Base-by-base conservation (phyloP, 2,797 vertebrate species). In the Oreortyx pictus region DNA sequence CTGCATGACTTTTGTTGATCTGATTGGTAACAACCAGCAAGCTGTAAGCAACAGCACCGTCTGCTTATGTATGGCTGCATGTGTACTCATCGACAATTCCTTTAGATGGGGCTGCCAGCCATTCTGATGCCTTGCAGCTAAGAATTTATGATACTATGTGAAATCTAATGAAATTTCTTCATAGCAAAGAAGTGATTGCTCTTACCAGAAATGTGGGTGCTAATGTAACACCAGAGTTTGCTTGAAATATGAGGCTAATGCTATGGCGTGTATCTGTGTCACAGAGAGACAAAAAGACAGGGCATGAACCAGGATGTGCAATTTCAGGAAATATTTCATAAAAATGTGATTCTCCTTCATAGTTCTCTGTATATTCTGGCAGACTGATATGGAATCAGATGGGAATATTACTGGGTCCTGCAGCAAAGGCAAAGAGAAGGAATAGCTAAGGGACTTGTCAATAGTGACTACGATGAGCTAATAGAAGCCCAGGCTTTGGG, bases 131-230 rank as follows among this genome's bases (percentile, higher is more conserved):
- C 18, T 81, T 41, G 6, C 31, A 43, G 13, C 15, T 60, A 46
- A 72, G 24, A 79, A 22, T 62, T 92, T 35, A 39, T 65, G 29
- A 43, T 41, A 41, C 17, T 0, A 0, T 64, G 25, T 33, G 33
- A 86, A 61, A 64, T 56, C 20, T 29, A 50, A 59, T 27, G 8
- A 64, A n/a, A 56, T 77, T 50, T 65, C 18, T 92, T 60, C 10
- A 16, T 29, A 6, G 3, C 12, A 14, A 10, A 75, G 8, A 57
- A 14, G 27, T 7, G 11, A 27, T 71, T 41, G 14, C 5, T 60
- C 41, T 60, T 47, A 50, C 2, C 14, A 64, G 35, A 80, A 5
- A 2, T 25, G 8, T 27, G 0, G 0, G 25, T 62, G 29, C 24
- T 72, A 54, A 11, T 24, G 14, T 35, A 86, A 52, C 35, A 44